A percentile compares a stretch with the other conserved stretches of the same genome.
Conservation (phyloP, 2,888 invertebrate genomes). For the Nasonia oneida region DNA sequence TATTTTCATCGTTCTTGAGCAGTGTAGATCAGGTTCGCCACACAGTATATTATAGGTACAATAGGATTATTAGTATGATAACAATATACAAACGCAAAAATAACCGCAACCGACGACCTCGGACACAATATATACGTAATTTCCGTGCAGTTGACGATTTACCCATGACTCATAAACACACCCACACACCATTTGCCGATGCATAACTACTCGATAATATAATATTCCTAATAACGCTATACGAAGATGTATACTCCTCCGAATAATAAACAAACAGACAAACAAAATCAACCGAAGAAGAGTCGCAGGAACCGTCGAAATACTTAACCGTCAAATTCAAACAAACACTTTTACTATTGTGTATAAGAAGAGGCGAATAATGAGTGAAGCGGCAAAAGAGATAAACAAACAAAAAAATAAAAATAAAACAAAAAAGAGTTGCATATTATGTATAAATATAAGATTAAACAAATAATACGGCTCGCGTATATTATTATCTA, state of each 20-base stretch:
- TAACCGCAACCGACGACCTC: not conserved
- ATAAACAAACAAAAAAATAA: not conserved
- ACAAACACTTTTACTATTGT: conserved; percentile 6
- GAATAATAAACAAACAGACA: not conserved
- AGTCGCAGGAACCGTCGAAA: not conserved
- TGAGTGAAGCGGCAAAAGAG: not conserved
- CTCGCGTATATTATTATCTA: not conserved
- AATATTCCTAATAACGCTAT: not conserved
- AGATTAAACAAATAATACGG: not conserved
- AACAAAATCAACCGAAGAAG: not conserved
- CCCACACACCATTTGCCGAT: not conserved
- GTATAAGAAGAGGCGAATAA: not conserved
- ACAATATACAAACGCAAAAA: not conserved
- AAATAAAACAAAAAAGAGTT: not conserved
- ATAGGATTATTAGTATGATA: not conserved
- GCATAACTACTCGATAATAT: not conserved
- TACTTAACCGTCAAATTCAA: conserved; percentile 27
- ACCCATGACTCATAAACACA: not conserved
- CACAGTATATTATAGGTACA: not conserved
- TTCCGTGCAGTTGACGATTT: not conserved
- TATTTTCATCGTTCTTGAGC: conserved; percentile 2
- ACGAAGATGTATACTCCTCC: not conserved
- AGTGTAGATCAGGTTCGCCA: not conserved
- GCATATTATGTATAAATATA: not conserved
- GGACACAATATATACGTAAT: not conserved